Percentiles rank a stretch among this genome's conserved stretches.
Evolutionary conservation across 2,888 invertebrate genomes (phyloP).

Genomic region (Drosophila formosana): DNA sequence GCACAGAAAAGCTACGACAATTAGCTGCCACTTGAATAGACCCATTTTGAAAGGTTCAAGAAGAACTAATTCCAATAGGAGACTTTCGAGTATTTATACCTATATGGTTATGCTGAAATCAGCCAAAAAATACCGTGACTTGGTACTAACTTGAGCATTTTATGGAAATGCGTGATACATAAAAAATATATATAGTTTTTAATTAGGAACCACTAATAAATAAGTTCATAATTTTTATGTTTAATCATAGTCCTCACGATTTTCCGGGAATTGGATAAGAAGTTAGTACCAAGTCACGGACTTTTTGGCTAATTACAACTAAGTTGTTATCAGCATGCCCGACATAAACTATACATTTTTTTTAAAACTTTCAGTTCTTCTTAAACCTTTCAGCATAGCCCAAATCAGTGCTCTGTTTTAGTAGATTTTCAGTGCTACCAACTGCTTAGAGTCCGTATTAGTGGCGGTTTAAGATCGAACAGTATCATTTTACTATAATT

Average conservation of each 20-base stretch:
- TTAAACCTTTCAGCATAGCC: background rate
- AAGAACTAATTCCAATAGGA: background rate
- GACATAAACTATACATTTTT: background rate
- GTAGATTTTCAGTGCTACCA: background rate
- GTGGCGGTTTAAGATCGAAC: conserved; percentile 23
- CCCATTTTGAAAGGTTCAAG: background rate
- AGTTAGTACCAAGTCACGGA: background rate
- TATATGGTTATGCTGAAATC: background rate
- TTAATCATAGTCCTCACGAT: no score
- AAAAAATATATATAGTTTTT: no score
- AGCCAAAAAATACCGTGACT: background rate
- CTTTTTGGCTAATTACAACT: background rate
- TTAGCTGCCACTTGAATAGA: background rate
- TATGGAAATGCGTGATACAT: no score
- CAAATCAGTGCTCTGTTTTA: background rate
- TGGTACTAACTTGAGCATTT: background rate
- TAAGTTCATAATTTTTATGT: no score
- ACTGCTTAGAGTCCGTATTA: rapidly evolving
- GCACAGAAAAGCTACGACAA: background rate
- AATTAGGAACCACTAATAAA: no score
- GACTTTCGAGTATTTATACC: background rate
- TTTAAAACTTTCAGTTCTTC: background rate
- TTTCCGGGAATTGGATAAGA: no score
- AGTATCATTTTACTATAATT: conserved; percentile 5
- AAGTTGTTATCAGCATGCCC: background rate